phyloP scores from a whole-genome alignment of 2,113 vertebrate genomes.

The Plotosus lineatus region DNA sequence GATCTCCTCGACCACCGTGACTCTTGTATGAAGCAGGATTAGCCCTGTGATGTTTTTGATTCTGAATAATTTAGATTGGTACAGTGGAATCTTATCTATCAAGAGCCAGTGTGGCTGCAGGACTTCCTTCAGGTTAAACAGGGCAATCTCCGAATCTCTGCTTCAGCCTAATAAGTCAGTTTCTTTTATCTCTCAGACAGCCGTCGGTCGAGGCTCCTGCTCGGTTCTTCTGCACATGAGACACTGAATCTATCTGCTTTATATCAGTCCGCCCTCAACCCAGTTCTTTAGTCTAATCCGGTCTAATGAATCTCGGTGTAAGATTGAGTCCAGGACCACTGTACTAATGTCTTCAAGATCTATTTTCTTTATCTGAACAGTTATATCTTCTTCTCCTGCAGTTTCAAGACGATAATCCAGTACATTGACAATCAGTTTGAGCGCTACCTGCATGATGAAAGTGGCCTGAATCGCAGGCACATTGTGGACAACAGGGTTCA shows the following conservation, averaged over 20 bases:
- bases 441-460: conserved; percentile 85
- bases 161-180: not conserved
- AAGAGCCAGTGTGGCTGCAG: not conserved
- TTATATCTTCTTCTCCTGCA: conserved; percentile 49
- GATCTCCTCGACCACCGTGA: too few species aligned
- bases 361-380: conserved; percentile 40
- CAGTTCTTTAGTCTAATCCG: too few species aligned
- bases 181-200: not conserved
- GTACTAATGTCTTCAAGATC: not conserved
- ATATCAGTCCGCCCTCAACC: not conserved
- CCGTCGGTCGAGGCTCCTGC: not conserved
- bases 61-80: not conserved
- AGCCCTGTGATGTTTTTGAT: not conserved
- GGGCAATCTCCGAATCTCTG: not conserved
- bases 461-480: conserved; percentile 84
- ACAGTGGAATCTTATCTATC: not conserved
- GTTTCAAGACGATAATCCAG: conserved; percentile 89
- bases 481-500: conserved; percentile 88
- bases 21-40: too few species aligned
- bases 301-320: not conserved
- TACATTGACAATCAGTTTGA: conserved; percentile 89
- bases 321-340: not conserved
- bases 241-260: not conserved
- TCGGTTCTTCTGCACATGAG: not conserved
- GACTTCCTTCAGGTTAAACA: not conserved